Evolutionary conservation across 2,888 invertebrate genomes (phyloP).

Genomic region (Gnatocerus cornutus): DNA sequence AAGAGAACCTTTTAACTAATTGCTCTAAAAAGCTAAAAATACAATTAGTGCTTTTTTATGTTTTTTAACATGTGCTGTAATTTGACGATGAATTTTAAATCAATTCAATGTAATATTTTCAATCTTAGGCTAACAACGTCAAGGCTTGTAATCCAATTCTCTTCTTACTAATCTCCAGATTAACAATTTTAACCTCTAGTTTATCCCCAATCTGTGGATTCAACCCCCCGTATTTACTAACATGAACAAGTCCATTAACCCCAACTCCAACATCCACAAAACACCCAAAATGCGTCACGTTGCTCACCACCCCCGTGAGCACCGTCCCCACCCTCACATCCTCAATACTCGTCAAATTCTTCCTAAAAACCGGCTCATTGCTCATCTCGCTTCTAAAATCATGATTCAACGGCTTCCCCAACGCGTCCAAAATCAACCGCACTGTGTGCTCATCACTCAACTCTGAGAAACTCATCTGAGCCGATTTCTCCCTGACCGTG

Average conservation of each 20-base stretch:
- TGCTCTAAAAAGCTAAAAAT: conserved; percentile 13
- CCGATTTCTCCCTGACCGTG: conserved; percentile 47
- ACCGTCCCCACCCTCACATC: conserved; percentile 77
- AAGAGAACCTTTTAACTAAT: too few relatives aligned
- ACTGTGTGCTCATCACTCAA: conserved; percentile 78
- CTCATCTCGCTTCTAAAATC: conserved; percentile 81
- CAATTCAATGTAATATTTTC: too few relatives aligned
- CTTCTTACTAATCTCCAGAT: conserved; percentile 74
- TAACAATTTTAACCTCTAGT: conserved; percentile 78
- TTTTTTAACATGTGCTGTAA: too few relatives aligned
- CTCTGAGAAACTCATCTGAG: conserved; percentile 59
- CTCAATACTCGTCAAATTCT: conserved; percentile 79
- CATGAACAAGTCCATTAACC: conserved; percentile 81
- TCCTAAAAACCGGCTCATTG: conserved; percentile 83
- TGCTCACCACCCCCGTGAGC: conserved; percentile 85
- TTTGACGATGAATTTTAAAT: too few relatives aligned
- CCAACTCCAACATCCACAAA: conserved; percentile 92
- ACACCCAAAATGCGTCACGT: conserved; percentile 92
- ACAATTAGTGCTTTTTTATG: too few relatives aligned
- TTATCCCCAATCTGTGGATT: conserved; percentile 79
- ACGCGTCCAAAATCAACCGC: conserved; percentile 82
- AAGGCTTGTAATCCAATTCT: conserved; percentile 71
- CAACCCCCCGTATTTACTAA: conserved; percentile 74
- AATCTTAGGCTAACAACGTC: conserved; percentile 51
- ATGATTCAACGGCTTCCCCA: conserved; percentile 80